Percentiles rank a stretch among this genome's conserved stretches.
phyloP scores from a whole-genome alignment of 2,888 invertebrate species.

The Oxyteleia sp. region DNA sequence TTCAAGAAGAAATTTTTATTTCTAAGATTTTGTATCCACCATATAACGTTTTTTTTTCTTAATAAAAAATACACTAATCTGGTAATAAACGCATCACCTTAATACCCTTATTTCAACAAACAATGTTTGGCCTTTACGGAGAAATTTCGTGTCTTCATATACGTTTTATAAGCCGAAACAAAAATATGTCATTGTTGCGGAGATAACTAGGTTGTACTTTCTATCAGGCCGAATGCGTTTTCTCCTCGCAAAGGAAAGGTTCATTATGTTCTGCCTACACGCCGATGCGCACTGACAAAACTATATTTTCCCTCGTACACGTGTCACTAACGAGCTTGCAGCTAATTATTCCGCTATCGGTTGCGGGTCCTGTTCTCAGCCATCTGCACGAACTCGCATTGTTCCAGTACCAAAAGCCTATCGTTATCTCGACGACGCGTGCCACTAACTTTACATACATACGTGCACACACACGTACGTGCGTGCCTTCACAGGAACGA shows the following conservation, averaged over 20 bases:
- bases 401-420: conserved; percentile 25
- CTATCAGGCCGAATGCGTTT: conserved; percentile 51
- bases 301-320: conserved; percentile 47
- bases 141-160: conserved; percentile 28
- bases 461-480: neutral
- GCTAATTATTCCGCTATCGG: conserved; percentile 63
- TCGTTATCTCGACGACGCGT: conserved; percentile 48
- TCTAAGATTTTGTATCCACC: too few relatives aligned
- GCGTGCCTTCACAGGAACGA: neutral
- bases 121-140: conserved; percentile 4
- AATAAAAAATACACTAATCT: too few relatives aligned
- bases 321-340: conserved; percentile 59
- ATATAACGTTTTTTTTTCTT: too few relatives aligned
- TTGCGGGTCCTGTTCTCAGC: conserved; percentile 34
- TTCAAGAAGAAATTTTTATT: too few relatives aligned
- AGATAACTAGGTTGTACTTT: conserved; percentile 56
- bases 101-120: neutral
- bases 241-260: conserved; percentile 52
- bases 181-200: conserved; percentile 52
- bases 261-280: conserved; percentile 53
- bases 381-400: conserved; percentile 45
- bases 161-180: conserved; percentile 29
- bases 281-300: conserved; percentile 51
- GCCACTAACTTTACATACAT: conserved; percentile 19
- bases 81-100: too few relatives aligned